phyloP scores from a whole-genome alignment of 2,113 vertebrate species.

The Accipiter cooperii region DNA sequence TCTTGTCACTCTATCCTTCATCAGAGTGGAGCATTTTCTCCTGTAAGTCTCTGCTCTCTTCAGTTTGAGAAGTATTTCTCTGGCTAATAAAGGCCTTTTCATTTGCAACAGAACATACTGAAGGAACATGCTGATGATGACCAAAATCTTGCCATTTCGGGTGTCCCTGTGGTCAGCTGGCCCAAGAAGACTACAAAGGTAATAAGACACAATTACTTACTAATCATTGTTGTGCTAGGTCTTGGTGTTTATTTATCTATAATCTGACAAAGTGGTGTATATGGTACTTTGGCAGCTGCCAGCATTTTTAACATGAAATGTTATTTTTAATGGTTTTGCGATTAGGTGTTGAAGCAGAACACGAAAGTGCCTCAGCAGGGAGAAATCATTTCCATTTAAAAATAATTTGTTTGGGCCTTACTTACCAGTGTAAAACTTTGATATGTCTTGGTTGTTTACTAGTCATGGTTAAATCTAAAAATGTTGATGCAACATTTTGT shows the following conservation, averaged over 20 bases:
- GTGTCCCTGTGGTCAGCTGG: slow-evolving; percentile 90
- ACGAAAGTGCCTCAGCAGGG: background rate
- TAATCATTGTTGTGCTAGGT: background rate
- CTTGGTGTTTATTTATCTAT: background rate
- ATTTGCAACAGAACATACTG: slow-evolving; percentile 81
- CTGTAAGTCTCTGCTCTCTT: background rate
- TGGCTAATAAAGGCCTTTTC: slow-evolving; percentile 55
- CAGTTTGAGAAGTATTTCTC: background rate
- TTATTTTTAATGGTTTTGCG: background rate
- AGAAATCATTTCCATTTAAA: background rate
- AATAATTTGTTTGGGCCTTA: background rate
- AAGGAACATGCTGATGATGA: slow-evolving; percentile 93
- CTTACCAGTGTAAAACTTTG: background rate
- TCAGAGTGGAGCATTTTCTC: background rate
- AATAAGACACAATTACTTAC: slow-evolving; percentile 1
- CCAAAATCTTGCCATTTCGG: slow-evolving; percentile 86
- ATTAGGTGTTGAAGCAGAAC: background rate
- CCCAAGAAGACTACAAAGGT: slow-evolving; percentile 91
- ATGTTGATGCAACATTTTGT: background rate
- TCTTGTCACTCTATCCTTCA: background rate
- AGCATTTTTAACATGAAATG: background rate
- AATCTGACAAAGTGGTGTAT: background rate
- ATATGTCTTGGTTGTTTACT: background rate
- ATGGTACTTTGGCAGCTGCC: background rate
- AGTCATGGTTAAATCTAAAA: background rate